Evolutionary conservation across 2,113 vertebrate species (phyloP), one percentile per base, ranked within the genome.

Genomic region (Pomatorhinus ruficollis): DNA sequence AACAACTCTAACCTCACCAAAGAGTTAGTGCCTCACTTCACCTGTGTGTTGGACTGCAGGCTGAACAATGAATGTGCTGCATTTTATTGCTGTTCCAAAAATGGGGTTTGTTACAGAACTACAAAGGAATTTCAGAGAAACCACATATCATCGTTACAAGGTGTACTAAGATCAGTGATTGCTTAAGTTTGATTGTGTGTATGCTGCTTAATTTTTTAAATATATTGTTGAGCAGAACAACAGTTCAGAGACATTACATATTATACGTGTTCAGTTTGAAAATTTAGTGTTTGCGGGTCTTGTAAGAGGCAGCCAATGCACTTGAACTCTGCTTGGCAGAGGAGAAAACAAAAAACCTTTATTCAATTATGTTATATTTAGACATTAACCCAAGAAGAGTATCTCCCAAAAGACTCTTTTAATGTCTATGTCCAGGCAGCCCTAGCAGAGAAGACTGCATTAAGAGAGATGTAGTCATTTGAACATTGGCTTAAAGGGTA

Each of bases 321-420:
- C 90, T 56, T 68, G 61, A 94, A 87, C 25, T 93, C 15, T 27
- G 25, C 9, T 85, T 95, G 40, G 56, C 22, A 77, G 22, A 94
- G 35, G 16, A 87, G 22, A 83, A 95, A 93, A 91, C 45, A 94
- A 60, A 83, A 75, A 39, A 4, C 21, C 16, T 65, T 17, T 69
- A 72, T 81, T 95, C 27, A 84, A 9, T 95, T 93, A 80, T 19
- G 9, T 25, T 75, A 76, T 80, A 91, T 92, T 93, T 69, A 83
- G 65, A 10, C 35, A 66, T 81, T 86, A 74, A 75, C 70, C 90
- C 47, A 95, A 91, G 72, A 87, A 90, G 56, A 84, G 35, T 12
- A 49, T 52, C 23, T 84, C 59, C 20, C 71, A 92, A 83, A 72
- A 87, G 80, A 13, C 47, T 87, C 16, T 64, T 79, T 79, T 33